Evolutionary conservation across 2,888 invertebrate species (phyloP).

Genomic region (Thelaira solivaga): DNA sequence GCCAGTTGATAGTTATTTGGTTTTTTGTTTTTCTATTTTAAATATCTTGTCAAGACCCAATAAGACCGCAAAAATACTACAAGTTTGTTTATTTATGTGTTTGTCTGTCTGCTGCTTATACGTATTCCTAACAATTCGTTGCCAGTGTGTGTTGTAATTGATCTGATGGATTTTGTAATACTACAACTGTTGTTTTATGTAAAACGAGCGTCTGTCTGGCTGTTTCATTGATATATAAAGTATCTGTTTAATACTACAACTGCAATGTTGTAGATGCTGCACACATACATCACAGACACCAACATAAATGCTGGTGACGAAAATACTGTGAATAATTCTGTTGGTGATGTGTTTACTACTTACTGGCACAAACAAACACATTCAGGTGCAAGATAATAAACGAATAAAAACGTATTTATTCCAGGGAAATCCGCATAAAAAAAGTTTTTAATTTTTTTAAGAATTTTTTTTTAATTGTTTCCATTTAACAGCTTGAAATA

Average conservation of each 20-base stretch:
- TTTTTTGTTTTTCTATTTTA: background rate
- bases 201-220: slow-evolving; percentile 24
- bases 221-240: slow-evolving; percentile 38
- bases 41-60: slow-evolving; percentile 12
- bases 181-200: slow-evolving; percentile 48
- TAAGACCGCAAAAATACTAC: slow-evolving; percentile 26
- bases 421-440: background rate
- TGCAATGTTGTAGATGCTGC: background rate
- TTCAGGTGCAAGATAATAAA: slow-evolving; percentile 10
- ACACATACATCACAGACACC: background rate
- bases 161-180: slow-evolving; percentile 47
- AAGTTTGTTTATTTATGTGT: slow-evolving; percentile 1
- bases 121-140: no score
- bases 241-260: slow-evolving; percentile 22
- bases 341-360: slow-evolving; percentile 10
- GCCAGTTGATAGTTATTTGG: slow-evolving; percentile 1
- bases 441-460: no score
- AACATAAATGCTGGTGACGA: background rate
- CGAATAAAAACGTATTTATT: background rate
- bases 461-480: no score
- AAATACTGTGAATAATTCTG: background rate
- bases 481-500: no score
- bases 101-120: background rate
- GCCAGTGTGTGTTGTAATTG: slow-evolving; percentile 33
- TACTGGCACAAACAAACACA: background rate